phyloP scores from a whole-genome alignment of 2,797 vertebrate genomes.

The Muraenolepis orangiensis region DNA sequence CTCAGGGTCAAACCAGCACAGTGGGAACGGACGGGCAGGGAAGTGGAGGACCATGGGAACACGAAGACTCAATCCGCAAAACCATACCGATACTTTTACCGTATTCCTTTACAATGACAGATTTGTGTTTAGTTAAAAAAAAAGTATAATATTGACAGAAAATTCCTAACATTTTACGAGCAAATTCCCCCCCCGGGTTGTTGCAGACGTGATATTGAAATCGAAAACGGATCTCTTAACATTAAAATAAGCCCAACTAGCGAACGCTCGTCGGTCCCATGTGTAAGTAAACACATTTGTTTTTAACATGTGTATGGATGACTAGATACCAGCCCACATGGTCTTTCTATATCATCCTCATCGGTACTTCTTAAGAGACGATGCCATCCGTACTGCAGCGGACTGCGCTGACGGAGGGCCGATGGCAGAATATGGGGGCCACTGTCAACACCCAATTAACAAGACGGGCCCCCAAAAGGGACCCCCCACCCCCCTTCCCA shows the following conservation, averaged over 20 bases:
- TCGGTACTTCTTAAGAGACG: neutral
- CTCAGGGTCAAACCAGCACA: neutral
- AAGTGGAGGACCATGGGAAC: too few species aligned
- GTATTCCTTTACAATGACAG: too few species aligned
- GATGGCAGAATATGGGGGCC: slow-evolving; percentile 61
- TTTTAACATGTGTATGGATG: neutral
- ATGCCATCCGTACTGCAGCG: neutral
- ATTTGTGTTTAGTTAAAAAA: too few species aligned
- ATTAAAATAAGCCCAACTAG: neutral
- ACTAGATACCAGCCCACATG: neutral
- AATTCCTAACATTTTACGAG: too few species aligned
- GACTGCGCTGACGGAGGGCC: slow-evolving; percentile 12
- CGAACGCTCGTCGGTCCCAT: neutral
- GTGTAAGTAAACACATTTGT: neutral
- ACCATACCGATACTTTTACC: neutral
- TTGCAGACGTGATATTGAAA: neutral
- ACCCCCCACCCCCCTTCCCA: slow-evolving; percentile 32
- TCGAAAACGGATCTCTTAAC: neutral
- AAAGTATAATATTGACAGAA: too few species aligned
- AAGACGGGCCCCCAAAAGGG: slow-evolving; percentile 39
- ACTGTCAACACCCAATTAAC: slow-evolving; percentile 69
- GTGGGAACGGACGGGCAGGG: too few species aligned
- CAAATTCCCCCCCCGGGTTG: neutral
- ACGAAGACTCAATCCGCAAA: neutral
- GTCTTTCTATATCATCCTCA: neutral